Evolutionary conservation across 2,888 invertebrate species (phyloP).

Genomic region (Nemoura dubitans): DNA sequence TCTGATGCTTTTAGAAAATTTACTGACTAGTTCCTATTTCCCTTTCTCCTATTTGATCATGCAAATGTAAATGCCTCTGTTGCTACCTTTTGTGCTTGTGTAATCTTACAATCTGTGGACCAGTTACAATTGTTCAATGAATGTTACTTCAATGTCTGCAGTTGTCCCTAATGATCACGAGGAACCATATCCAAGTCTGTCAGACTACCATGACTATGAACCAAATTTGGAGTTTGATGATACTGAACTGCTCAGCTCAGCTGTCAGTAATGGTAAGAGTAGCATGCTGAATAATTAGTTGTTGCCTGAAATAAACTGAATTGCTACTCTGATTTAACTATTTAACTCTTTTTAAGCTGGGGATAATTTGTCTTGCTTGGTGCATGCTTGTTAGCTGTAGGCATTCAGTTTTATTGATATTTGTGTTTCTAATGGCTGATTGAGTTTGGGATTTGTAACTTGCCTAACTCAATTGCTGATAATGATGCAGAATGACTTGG

Average conservation of each 20-base stretch:
- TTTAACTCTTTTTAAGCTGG: not conserved
- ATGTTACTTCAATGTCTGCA: slow-evolving; percentile 48
- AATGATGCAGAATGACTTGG: too few relatives aligned
- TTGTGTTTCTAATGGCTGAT: too few relatives aligned
- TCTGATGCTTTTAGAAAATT: too few relatives aligned
- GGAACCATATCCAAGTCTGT: slow-evolving; percentile 86
- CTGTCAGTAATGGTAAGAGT: slow-evolving; percentile 73
- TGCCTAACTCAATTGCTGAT: too few relatives aligned
- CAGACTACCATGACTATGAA: slow-evolving; percentile 93
- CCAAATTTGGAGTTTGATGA: slow-evolving; percentile 97
- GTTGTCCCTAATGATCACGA: slow-evolving; percentile 66
- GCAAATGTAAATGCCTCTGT: too few relatives aligned
- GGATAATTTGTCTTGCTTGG: too few relatives aligned
- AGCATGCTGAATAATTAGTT: slow-evolving; percentile 45
- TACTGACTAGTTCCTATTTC: too few relatives aligned
- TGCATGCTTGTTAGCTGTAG: too few relatives aligned
- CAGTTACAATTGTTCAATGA: not conserved
- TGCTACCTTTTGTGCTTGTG: too few relatives aligned
- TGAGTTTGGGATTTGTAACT: too few relatives aligned
- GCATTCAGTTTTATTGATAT: too few relatives aligned
- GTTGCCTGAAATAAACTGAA: slow-evolving; percentile 35
- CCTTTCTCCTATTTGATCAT: too few relatives aligned
- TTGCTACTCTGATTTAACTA: slow-evolving; percentile 44
- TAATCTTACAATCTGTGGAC: not conserved
- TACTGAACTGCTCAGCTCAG: slow-evolving; percentile 80